Conservation (phyloP, 2,113 vertebrate species). For the Mohoua ochrocephala region DNA sequence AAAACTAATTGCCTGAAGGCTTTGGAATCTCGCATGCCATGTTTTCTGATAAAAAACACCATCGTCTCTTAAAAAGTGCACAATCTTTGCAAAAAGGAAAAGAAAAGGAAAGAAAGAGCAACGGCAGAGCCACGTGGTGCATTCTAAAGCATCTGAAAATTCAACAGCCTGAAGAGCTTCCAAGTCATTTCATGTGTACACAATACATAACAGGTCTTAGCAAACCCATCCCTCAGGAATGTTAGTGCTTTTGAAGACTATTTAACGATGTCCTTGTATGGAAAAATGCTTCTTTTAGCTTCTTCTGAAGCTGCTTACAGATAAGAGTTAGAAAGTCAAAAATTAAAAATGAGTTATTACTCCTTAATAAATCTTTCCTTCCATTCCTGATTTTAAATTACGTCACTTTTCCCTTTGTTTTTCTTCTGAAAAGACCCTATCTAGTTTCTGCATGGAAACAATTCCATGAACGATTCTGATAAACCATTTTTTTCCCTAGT, state of each 20-base stretch:
- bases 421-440: not conserved
- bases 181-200: not conserved
- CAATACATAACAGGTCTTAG: not conserved
- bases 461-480: not conserved
- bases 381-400: not conserved
- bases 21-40: not conserved
- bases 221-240: not conserved
- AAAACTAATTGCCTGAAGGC: not conserved
- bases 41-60: not conserved
- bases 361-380: not conserved
- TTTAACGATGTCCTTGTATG: not conserved
- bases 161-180: not conserved
- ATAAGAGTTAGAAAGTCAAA: not conserved
- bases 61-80: rapidly evolving
- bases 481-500: not conserved
- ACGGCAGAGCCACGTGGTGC: not conserved
- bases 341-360: not conserved
- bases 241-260: not conserved
- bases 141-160: not conserved
- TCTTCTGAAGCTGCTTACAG: not conserved
- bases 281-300: not conserved
- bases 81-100: not conserved
- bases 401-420: not conserved
- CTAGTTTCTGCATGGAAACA: not conserved
- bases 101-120: not conserved